Conservation (phyloP, 2,888 invertebrate species). For the Cantharis rustica region DNA sequence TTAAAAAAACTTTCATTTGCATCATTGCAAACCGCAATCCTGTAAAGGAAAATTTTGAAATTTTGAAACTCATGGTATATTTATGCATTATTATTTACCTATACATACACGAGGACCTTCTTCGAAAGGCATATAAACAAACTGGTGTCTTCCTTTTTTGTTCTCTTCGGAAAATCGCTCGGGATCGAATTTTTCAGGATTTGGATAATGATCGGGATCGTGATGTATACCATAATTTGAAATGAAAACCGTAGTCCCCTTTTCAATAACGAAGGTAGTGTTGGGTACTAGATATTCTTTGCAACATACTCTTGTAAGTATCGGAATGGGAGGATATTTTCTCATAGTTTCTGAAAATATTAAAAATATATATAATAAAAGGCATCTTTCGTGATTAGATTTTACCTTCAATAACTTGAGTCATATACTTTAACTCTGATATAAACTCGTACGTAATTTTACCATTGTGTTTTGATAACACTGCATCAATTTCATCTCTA, state of each 20-base stretch:
- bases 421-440: conserved; percentile 57
- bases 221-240: not conserved
- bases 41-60: too few species aligned
- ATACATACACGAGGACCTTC: conserved; percentile 46
- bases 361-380: not conserved
- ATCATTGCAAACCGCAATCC: too few species aligned
- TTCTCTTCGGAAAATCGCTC: not conserved
- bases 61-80: too few species aligned
- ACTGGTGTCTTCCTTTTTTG: not conserved
- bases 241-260: not conserved
- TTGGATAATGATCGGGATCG: not conserved
- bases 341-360: conserved; percentile 6
- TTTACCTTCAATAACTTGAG: conserved; percentile 53
- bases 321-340: not conserved
- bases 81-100: conserved; percentile 31
- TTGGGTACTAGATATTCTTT: not conserved
- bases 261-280: not conserved
- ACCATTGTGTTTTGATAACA: conserved; percentile 49
- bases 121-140: conserved; percentile 42
- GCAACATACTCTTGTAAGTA: not conserved
- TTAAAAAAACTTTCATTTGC: too few species aligned
- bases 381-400: not conserved
- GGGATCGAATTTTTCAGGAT: conserved; percentile 18
- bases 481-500: conserved; percentile 52
- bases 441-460: conserved; percentile 56